Evolutionary conservation across 2,888 invertebrate species (phyloP).

Genomic region (Ormyrus nitidulus): DNA sequence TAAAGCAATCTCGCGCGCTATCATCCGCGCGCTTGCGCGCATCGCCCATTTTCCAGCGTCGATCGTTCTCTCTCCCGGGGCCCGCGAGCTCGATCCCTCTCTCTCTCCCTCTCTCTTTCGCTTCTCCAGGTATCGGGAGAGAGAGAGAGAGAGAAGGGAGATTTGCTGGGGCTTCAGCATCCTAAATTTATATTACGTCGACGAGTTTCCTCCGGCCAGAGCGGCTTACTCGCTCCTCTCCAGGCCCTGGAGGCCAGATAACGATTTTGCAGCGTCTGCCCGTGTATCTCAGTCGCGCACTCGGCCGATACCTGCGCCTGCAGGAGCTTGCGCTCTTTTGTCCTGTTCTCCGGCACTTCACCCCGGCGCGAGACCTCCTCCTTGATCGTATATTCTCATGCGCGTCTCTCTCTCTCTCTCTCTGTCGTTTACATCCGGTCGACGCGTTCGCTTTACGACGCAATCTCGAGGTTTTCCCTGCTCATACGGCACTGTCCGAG

Average conservation of each 20-base stretch:
- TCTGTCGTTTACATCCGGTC: constrained; percentile 29
- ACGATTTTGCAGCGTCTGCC: constrained; percentile 18
- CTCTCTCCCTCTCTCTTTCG: too few relatives aligned
- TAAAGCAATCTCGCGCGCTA: constrained; percentile 50
- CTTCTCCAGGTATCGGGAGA: constrained; percentile 10
- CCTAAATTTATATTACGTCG: constrained; percentile 43
- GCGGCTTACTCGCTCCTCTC: not conserved
- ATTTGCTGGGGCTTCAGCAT: constrained; percentile 13
- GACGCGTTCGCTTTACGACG: constrained; percentile 26
- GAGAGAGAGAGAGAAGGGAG: too few relatives aligned
- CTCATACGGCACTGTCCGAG: not conserved
- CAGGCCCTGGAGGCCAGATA: not conserved
- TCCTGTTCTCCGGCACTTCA: too few relatives aligned
- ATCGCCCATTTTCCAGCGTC: not conserved
- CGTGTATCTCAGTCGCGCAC: not conserved
- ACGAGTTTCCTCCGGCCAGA: constrained; percentile 25
- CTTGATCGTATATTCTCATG: constrained; percentile 13
- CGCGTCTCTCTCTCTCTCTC: not conserved
- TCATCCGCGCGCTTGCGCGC: constrained; percentile 25
- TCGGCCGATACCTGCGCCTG: not conserved
- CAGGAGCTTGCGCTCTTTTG: not conserved
- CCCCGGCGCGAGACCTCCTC: too few relatives aligned
- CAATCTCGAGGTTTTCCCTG: constrained; percentile 8
- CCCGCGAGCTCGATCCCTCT: not conserved
- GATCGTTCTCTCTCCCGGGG: not conserved